phyloP scores from a whole-genome alignment of 2,113 vertebrate genomes.

The Lasiurus cinereus region DNA sequence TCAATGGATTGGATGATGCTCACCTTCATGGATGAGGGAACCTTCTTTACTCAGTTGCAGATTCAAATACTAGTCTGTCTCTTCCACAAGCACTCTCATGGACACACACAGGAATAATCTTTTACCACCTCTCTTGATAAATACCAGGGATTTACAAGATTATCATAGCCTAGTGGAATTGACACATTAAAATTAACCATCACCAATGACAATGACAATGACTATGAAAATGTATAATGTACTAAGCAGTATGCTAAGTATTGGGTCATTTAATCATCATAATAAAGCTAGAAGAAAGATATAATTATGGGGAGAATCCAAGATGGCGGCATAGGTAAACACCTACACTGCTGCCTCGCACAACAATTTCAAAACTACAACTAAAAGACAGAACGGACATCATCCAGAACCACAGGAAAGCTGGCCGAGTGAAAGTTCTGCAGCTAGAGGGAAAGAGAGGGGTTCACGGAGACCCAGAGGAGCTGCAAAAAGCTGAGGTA shows the following conservation, averaged over 20 bases:
- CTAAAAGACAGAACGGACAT: too few relatives aligned
- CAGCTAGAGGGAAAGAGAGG: too few relatives aligned
- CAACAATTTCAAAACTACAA: too few relatives aligned
- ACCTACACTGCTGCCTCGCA: too few relatives aligned
- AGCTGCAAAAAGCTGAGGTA: too few relatives aligned
- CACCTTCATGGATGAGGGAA: background rate
- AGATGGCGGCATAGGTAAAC: too few relatives aligned
- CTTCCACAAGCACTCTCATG: background rate
- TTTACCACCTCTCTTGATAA: background rate
- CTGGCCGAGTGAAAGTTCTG: too few relatives aligned
- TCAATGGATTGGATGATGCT: background rate
- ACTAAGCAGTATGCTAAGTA: background rate
- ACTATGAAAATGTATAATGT: background rate
- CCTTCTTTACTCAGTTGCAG: background rate
- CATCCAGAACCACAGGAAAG: too few relatives aligned
- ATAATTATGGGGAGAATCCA: too few relatives aligned
- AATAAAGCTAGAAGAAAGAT: background rate
- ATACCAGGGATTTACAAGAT: background rate
- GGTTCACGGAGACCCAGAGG: too few relatives aligned
- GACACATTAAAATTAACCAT: background rate
- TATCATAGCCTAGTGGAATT: background rate
- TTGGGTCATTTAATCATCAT: background rate
- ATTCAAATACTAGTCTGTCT: background rate
- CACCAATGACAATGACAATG: background rate
- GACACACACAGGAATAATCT: background rate